Percentiles rank a stretch among this genome's conserved stretches.
These are phyloP conservation scores for Microhierax caerulescens DNA, from an alignment of 2,797 vertebrate species.

Conservation along the genomic window DNA sequence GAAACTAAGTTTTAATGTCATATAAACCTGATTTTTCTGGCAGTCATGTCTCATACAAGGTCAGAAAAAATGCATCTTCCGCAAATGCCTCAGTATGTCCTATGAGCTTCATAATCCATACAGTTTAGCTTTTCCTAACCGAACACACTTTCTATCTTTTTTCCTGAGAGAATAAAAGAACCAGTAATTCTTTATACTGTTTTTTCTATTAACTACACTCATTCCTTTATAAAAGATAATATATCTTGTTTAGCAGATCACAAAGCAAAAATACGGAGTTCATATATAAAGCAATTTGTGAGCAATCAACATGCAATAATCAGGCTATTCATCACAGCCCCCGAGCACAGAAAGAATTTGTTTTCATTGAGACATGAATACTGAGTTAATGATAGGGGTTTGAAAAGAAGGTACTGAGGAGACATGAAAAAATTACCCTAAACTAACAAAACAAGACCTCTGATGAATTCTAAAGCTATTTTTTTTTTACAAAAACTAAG, in stretches of 20 bases:
- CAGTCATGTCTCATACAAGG: neutral
- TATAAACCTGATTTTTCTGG: neutral
- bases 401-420: neutral
- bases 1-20: neutral
- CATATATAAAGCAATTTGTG: neutral
- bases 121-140: neutral
- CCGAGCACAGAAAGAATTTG: neutral
- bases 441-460: neutral
- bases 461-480: neutral
- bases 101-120: neutral
- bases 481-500: neutral
- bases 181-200: neutral
- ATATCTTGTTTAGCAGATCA: neutral
- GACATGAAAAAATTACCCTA: neutral
- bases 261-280: neutral
- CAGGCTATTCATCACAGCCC: neutral
- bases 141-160: neutral
- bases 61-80: neutral
- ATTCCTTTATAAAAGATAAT: conserved; percentile 1
- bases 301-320: neutral
- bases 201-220: neutral
- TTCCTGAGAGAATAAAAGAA: neutral
- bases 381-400: neutral
- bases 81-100: neutral
- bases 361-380: neutral